Evolutionary conservation across 92 coral and sea anemone species (phyloP), one percentile per base, ranked within the genome.

Genomic region (Heliopora coerulea): DNA sequence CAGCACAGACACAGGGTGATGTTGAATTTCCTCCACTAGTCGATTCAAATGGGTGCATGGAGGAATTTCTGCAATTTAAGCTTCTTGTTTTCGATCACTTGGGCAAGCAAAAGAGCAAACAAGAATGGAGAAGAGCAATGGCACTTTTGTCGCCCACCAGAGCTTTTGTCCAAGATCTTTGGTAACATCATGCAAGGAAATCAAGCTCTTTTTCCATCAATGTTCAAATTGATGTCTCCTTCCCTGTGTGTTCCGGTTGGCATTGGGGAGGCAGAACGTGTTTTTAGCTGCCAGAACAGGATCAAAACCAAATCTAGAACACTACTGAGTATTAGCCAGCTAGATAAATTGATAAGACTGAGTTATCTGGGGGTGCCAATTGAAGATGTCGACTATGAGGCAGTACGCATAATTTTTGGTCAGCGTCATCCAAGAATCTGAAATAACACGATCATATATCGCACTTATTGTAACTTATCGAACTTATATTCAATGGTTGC

Each of bases 201-300:
- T 37, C 42, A 37, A 12, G 12, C 19, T 50, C 26, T 50, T 17
- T 50, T 17, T 50, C 17, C 58, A 50, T 7, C 58, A 5, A 7
- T 50, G 6, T 50, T 5, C 58, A 50, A 17, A 50, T 19, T 50
- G 58, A 50, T 50, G 58, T 7, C 58, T 50, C 6, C 58, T 5
- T 50, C 58, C 26, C 26, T 50, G 58, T 50, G 58, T 17, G 58
- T 50, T 5, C 6, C 17, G 58, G 58, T 50, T 50, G 58, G 58
- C 5, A 50, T 5, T 23, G 58, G 9, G 17, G 58, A 50, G 58
- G 58, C 58, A 5, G 58, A 50, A 50, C 6, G 58, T 3, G 58
- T 50, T 17, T 50, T 50, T 19, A 50, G 58, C 17, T 50, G 6
- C 9, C 58, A 50, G 58, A 50, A 50, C 17, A 7, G 58, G 9